Base-by-base conservation (phyloP, 2,888 invertebrate species). In the Leptopilina syphax region DNA sequence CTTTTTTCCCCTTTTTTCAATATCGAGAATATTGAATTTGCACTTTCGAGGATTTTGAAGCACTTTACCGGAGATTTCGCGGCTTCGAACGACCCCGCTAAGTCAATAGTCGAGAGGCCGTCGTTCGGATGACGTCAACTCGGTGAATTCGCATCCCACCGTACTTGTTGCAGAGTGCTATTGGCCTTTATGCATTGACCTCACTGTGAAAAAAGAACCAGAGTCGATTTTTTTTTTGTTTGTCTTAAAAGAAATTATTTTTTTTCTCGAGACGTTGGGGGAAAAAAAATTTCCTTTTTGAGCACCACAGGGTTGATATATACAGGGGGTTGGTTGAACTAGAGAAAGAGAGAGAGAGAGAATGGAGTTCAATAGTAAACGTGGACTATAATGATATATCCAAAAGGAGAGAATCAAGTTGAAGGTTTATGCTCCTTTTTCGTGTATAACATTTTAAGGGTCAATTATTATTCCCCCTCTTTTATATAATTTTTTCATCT, bases 81-180 rank as follows among this genome's bases (percentile, higher is more conserved):
- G 34, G 73, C 73, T 57, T 57, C 34, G 57, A 60, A 73, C 73
- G 73, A 73, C 73, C 73, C 57, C 73, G 34, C 34, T 70, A 73
- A 73, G 85, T 86, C 86, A 86, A 87, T 86, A 83, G 81, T 81
- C 83, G 83, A 84, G 86, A 85, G 84, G 87, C 85, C 86, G 84
- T 86, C 84, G 87, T 86, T 85, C 85, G 78, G 34, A 70, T 87
- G 86, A 87, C 87, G 87, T 87, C 86, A 87, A 50, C 81, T 65
- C 81, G 82, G 41, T 77, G 83, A 83, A 83, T 87, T 73, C 57
- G 73, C 73, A 57, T 83, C 82, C 83, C 83, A 83, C 82, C 86
- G 84, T 88, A 89, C 89, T 89, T 89, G 89, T 89, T 89, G 89
- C 89, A 85, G 88, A 83, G 84, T 82, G 84, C 79, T 73, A 73